Percentiles rank a stretch among this genome's conserved stretches.
phyloP scores from a whole-genome alignment of 2,888 invertebrate species.

The Cosmorhoe ocellata region DNA sequence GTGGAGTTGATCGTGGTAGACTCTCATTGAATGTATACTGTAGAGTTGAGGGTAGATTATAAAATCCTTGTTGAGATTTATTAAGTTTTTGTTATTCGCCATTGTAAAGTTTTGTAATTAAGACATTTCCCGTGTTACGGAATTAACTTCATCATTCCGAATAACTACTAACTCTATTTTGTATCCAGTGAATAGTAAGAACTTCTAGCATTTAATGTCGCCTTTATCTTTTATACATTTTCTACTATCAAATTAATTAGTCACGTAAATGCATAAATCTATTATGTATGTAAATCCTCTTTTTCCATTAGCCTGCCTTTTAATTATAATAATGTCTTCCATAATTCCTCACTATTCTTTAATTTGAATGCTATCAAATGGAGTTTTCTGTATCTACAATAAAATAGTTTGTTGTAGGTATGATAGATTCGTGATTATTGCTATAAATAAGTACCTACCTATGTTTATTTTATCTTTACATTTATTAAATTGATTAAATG shows the following conservation, averaged over 20 bases:
- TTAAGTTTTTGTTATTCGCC: slow-evolving; percentile 53
- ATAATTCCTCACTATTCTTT: slow-evolving; percentile 45
- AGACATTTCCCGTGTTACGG: slow-evolving; percentile 45
- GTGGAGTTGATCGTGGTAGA: slow-evolving; percentile 70
- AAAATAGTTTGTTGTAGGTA: slow-evolving; percentile 33
- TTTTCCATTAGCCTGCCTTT: slow-evolving; percentile 31
- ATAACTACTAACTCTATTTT: slow-evolving; percentile 46
- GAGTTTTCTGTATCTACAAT: slow-evolving; percentile 44
- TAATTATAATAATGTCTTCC: slow-evolving; percentile 62
- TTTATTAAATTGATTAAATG: slow-evolving; percentile 70
- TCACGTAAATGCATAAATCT: slow-evolving; percentile 32
- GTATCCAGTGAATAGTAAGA: slow-evolving; percentile 39
- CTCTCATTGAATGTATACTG: slow-evolving; percentile 70
- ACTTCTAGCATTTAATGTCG: slow-evolving; percentile 46
- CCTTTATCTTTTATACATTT: slow-evolving; percentile 40
- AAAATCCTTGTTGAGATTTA: slow-evolving; percentile 59
- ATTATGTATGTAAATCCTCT: slow-evolving; percentile 24
- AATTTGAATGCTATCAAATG: slow-evolving; percentile 42
- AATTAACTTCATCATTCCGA: slow-evolving; percentile 60
- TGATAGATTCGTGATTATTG: slow-evolving; percentile 45
- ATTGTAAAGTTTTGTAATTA: slow-evolving; percentile 51
- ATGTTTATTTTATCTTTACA: slow-evolving; percentile 44
- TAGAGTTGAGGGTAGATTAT: slow-evolving; percentile 60
- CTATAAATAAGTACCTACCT: too few species aligned
- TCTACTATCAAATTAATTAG: slow-evolving; percentile 39